Percentiles rank a stretch among this genome's conserved stretches.
Evolutionary conservation across 2,797 vertebrate species (phyloP).

Genomic region (Enteromius afrohamiltoni): DNA sequence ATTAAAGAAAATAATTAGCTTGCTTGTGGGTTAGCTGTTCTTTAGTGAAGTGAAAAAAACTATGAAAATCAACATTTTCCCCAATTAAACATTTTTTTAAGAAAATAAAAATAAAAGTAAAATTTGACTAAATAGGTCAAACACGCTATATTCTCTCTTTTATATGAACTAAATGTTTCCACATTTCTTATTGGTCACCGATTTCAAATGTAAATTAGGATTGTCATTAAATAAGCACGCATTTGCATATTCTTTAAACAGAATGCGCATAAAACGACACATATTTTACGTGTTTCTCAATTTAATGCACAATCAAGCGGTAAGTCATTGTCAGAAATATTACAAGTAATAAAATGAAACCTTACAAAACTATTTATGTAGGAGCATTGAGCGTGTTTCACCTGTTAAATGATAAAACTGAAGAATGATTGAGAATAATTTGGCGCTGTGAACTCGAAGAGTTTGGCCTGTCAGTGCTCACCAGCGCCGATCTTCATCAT

Average conservation of each 20-base stretch:
- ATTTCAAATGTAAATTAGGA: not conserved
- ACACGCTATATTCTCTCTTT: not conserved
- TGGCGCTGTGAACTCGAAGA: not conserved
- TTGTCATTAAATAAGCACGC: not conserved
- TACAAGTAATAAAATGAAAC: not conserved
- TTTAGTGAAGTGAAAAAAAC: not conserved
- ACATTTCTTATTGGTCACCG: not conserved
- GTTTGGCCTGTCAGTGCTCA: constrained; percentile 10
- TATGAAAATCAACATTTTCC: not conserved
- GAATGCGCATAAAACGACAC: not conserved
- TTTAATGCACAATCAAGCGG: no score
- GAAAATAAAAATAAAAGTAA: no score
- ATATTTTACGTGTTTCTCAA: not conserved
- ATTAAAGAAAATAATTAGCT: not conserved
- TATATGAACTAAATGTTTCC: not conserved
- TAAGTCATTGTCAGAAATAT: no score
- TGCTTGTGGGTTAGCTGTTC: not conserved
- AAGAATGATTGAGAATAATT: no score
- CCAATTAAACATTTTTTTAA: not conserved
- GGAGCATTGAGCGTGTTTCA: not conserved
- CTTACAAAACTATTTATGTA: not conserved
- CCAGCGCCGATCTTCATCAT: not conserved
- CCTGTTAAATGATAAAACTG: not conserved
- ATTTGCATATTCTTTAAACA: not conserved
- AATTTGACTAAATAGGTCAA: no score